Conservation (phyloP, 2,888 invertebrate genomes). For the Athetis lepigone region DNA sequence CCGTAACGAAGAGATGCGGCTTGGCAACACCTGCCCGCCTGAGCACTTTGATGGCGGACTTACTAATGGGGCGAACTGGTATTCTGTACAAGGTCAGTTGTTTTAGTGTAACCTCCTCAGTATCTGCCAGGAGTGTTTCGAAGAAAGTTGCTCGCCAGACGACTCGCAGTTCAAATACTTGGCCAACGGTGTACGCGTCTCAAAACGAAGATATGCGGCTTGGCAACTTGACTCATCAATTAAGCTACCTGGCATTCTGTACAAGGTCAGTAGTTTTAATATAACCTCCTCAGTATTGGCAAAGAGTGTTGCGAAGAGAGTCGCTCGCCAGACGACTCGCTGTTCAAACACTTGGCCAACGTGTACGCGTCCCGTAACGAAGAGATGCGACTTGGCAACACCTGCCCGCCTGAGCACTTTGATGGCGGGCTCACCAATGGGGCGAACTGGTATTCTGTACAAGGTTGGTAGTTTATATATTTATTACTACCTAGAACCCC, state of each 20-base stretch:
- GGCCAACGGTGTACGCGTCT: slow-evolving; percentile 94
- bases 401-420: slow-evolving; percentile 94
- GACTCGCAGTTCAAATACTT: slow-evolving; percentile 95
- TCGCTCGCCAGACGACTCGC: slow-evolving; percentile 94
- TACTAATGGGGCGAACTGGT: slow-evolving; percentile 98
- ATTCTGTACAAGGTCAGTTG: slow-evolving; percentile 93
- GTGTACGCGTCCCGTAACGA: slow-evolving; percentile 94
- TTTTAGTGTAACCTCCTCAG: slow-evolving; percentile 70
- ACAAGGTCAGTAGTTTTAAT: slow-evolving; percentile 91
- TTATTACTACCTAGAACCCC: too few relatives aligned
- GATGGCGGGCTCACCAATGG: slow-evolving; percentile 96
- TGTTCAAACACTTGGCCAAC: slow-evolving; percentile 95
- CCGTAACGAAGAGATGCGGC: slow-evolving; percentile 93
- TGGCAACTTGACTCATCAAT: slow-evolving; percentile 96
- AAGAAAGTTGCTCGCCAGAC: slow-evolving; percentile 95
- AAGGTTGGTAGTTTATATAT: slow-evolving; percentile 87
- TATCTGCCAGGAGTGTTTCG: slow-evolving; percentile 92
- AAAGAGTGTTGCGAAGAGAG: slow-evolving; percentile 93
- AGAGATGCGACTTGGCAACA: slow-evolving; percentile 94
- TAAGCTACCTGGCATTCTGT: slow-evolving; percentile 98
- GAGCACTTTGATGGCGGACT: slow-evolving; percentile 95
- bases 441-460: slow-evolving; percentile 97
- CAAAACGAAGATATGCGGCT: slow-evolving; percentile 94
- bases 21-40: slow-evolving; percentile 93
- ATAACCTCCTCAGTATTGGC: slow-evolving; percentile 79